Evolutionary conservation across 2,888 invertebrate species (phyloP).

Genomic region (Cerceris ruficornis): DNA sequence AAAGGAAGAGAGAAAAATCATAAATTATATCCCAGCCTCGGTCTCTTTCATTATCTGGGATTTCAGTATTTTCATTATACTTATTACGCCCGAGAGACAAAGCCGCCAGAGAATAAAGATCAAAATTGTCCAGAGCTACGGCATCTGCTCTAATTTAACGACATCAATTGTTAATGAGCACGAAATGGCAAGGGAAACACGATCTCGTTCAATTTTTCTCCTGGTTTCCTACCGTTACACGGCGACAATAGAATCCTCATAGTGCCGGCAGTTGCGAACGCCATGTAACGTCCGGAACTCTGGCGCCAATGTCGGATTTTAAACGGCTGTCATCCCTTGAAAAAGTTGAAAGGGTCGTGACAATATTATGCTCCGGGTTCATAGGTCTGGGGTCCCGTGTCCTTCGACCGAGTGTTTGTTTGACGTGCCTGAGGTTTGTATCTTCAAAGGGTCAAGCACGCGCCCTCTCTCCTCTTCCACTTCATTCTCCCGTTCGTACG

Average conservation of each 20-base stretch:
- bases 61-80: not conserved
- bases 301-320: slow-evolving; percentile 61
- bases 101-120: not conserved
- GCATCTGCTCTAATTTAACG: slow-evolving; percentile 15
- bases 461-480: slow-evolving; percentile 34
- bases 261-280: slow-evolving; percentile 36
- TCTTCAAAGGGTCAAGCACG: slow-evolving; percentile 72
- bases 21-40: slow-evolving; percentile 11
- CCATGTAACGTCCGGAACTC: slow-evolving; percentile 9
- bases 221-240: slow-evolving; percentile 36
- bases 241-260: slow-evolving; percentile 45
- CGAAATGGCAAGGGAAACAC: slow-evolving; percentile 34
- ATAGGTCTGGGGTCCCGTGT: slow-evolving; percentile 32
- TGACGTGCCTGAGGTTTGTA: slow-evolving; percentile 68
- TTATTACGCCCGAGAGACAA: not conserved
- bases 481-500: slow-evolving; percentile 18
- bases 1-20: not conserved
- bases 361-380: slow-evolving; percentile 63
- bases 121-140: not conserved
- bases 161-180: slow-evolving; percentile 7
- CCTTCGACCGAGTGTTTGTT: slow-evolving; percentile 60
- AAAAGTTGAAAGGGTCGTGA: slow-evolving; percentile 42
- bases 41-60: too few species aligned
- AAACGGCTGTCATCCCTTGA: slow-evolving; percentile 59
- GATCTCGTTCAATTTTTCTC: slow-evolving; percentile 39